Evolutionary conservation across 2,888 invertebrate species (phyloP), one percentile per base, ranked within the genome.

Genomic region (Dasypolia templi): DNA sequence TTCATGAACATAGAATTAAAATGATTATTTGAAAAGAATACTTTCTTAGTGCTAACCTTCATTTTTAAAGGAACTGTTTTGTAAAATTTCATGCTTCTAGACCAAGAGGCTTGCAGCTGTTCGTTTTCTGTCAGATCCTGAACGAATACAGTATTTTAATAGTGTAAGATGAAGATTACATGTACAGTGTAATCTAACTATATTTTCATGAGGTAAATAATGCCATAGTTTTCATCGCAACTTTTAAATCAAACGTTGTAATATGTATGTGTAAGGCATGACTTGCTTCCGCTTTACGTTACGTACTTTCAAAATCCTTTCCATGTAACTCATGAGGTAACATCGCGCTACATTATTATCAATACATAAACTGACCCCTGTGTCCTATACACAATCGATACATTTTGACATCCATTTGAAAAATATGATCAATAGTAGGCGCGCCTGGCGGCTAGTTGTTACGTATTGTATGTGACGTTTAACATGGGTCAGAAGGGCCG

Each of bases 401-500:
- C 29, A 62, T 59, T 75, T 72, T 71, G 64, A 46, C 56, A 76
- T 64, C 74, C 58, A 73, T 78, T 77, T 59, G 64, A 78, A 79
- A 79, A 83, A 86, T 79, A 77, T 85, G 85, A 83, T 86, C 76
- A 83, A 85, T 79, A 69, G 61, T 66, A 59, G 61, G 58, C 73
- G 32, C 56, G 75, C 73, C 62, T 58, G n/a, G 56, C 58, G 51
- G 42, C 58, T 72, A 75, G 65, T 66, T 78, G 79, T 75, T 79
- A 68, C 65, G 77, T 75, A 85, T 86, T 86, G 83, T 85, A 59
- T 51, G 58, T 85, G 86, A 81, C 86, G 73, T 72, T 62, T 86
- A 84, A 86, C 86, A 77, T 68, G 86, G 86, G 86, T 86, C 75
- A 71, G 63, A 22, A 32, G 46, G 66, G n/a, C 19, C 55, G 51